Conservation (phyloP, 1,140 invertebrate species). For the Sarcophaga bullata region DNA sequence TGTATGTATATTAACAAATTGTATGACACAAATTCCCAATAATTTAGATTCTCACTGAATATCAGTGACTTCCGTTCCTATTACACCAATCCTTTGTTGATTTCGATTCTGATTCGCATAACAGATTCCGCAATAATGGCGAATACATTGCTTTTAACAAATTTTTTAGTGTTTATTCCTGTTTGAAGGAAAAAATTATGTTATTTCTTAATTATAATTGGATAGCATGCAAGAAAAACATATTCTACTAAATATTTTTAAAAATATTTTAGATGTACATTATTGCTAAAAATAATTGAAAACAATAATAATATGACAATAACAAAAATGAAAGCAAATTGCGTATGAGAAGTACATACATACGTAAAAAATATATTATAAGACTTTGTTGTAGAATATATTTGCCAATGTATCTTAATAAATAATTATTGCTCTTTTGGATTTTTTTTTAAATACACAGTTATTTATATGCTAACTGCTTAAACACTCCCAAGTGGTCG, state of each 20-base stretch:
- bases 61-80: too few relatives aligned
- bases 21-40: too few relatives aligned
- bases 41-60: too few relatives aligned
- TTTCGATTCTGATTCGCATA: too few relatives aligned
- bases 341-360: background rate
- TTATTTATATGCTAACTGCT: background rate
- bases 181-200: background rate
- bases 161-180: background rate
- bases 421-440: constrained; percentile 10
- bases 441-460: background rate
- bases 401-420: background rate
- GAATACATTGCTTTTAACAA: too few relatives aligned
- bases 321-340: background rate
- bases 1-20: too few relatives aligned
- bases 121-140: too few relatives aligned
- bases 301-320: background rate
- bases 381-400: background rate
- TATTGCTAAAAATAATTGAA: too few relatives aligned
- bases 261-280: background rate
- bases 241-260: background rate
- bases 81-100: too few relatives aligned
- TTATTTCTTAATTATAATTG: constrained; percentile 10
- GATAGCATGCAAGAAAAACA: background rate
- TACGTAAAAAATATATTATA: too few relatives aligned
- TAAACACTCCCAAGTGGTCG: background rate